Evolutionary conservation across 2,797 vertebrate species (phyloP).

Genomic region (Falco berigora): DNA sequence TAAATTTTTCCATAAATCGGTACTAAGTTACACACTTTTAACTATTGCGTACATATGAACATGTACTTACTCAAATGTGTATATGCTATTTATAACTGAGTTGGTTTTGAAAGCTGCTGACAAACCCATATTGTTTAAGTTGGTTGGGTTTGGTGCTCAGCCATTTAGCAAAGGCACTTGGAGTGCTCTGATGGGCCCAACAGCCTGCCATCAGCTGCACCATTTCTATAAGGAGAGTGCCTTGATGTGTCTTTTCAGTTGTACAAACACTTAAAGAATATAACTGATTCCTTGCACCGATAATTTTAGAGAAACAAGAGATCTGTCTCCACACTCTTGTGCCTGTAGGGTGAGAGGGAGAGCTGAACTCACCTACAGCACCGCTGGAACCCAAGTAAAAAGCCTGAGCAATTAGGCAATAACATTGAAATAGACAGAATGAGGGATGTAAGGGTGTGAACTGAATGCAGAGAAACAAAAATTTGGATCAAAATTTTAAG

Average conservation of each 20-base stretch:
- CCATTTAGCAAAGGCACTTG: background rate
- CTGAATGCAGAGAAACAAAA: background rate
- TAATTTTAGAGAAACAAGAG: background rate
- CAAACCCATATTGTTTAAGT: background rate
- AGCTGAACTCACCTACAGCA: background rate
- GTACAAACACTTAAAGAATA: background rate
- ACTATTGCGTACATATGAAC: rapidly evolving
- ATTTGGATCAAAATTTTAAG: background rate
- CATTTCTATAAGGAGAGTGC: background rate
- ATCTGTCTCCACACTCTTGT: background rate
- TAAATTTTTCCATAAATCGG: background rate
- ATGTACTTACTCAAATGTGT: background rate
- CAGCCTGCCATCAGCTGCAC: background rate
- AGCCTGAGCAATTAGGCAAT: background rate
- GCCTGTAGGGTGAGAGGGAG: background rate
- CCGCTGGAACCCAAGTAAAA: background rate
- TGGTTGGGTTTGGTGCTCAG: background rate
- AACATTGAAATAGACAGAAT: background rate
- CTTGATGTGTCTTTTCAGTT: background rate
- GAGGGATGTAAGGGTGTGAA: background rate
- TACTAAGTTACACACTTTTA: background rate
- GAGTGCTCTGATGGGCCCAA: background rate
- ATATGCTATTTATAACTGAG: background rate
- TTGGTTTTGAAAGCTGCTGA: background rate
- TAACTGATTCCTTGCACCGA: background rate